Evolutionary conservation across 1,140 invertebrate genomes (phyloP).

Genomic region (Caenorhabditis inopinata): DNA sequence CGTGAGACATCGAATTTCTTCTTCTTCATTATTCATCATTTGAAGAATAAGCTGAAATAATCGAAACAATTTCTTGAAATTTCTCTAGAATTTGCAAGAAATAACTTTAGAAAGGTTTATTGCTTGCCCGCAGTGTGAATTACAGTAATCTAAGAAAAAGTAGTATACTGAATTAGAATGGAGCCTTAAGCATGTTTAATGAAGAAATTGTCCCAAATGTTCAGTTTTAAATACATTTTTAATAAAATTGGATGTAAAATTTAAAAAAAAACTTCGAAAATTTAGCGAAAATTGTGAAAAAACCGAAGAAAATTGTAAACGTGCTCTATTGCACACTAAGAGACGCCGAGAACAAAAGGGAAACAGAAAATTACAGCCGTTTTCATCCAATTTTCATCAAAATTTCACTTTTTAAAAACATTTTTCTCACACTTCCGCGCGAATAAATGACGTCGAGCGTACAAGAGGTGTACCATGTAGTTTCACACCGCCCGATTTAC

Average conservation of each 20-base stretch:
- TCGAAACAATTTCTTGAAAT: background rate
- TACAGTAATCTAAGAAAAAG: too few species aligned
- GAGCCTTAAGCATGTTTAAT: too few species aligned
- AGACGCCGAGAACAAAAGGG: too few species aligned
- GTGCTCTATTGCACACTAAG: background rate
- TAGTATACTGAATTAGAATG: too few species aligned
- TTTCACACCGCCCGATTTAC: conserved; percentile 40
- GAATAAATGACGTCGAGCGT: background rate
- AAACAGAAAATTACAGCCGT: too few species aligned
- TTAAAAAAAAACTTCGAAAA: background rate
- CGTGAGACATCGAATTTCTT: background rate
- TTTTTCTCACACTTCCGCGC: background rate
- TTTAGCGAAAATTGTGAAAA: background rate
- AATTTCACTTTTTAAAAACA: too few species aligned
- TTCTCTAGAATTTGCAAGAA: too few species aligned
- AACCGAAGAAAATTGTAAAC: background rate
- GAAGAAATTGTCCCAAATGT: too few species aligned
- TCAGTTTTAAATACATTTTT: too few species aligned
- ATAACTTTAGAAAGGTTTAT: too few species aligned
- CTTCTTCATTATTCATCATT: background rate
- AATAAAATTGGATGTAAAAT: background rate
- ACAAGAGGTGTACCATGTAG: conserved; percentile 12
- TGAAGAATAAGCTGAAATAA: background rate
- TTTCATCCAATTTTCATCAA: background rate
- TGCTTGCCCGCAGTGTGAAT: too few species aligned